phyloP scores from a whole-genome alignment of 1,140 invertebrate species.

The Musca vetustissima region DNA sequence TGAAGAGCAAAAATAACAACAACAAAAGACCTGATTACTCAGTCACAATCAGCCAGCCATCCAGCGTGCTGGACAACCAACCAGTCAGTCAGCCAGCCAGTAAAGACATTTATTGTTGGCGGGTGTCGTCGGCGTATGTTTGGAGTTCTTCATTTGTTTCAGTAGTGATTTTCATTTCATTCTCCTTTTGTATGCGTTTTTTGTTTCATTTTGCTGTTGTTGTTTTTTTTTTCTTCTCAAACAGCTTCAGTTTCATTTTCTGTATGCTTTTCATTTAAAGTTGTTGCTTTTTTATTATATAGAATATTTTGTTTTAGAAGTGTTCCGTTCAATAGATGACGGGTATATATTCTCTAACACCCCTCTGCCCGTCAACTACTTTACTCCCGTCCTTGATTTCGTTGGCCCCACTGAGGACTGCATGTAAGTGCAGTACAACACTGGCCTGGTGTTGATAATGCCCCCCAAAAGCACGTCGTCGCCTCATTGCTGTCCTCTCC shows the following conservation, averaged over 20 bases:
- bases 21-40: background rate
- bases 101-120: no score
- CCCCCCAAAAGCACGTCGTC: no score
- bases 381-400: no score
- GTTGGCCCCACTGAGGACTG: no score
- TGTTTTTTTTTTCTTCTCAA: background rate
- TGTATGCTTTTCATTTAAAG: background rate
- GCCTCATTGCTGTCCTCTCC: no score
- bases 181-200: background rate
- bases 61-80: background rate
- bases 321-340: no score
- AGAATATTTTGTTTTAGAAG: no score
- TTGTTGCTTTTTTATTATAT: background rate
- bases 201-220: background rate
- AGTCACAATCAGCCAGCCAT: background rate
- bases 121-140: no score
- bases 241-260: background rate
- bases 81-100: background rate
- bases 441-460: no score
- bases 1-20: background rate
- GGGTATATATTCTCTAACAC: no score
- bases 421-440: background rate
- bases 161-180: slow-evolving; percentile 8
- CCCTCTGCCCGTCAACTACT: no score
- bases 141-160: slow-evolving; percentile 4